These are phyloP conservation scores for Sinosuthora webbiana DNA, from an alignment of 2,113 vertebrate genomes.

Conservation along the genomic window DNA sequence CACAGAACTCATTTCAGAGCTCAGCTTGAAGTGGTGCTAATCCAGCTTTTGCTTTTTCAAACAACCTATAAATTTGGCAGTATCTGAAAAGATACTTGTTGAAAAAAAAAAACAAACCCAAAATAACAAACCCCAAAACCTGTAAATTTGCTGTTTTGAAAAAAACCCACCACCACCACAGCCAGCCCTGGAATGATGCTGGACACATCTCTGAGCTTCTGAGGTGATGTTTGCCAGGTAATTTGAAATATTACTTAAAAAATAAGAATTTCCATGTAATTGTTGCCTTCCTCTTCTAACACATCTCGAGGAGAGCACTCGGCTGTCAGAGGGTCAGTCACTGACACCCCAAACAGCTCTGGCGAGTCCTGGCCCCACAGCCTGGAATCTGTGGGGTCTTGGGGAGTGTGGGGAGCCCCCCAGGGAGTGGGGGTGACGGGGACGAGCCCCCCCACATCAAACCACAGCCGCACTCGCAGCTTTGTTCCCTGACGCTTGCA, in stretches of 20 bases:
- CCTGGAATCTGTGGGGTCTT: neutral
- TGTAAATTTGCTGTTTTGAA: neutral
- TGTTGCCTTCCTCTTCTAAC: neutral
- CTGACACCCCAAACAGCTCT: neutral
- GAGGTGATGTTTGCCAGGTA: neutral
- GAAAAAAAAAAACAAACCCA: neutral
- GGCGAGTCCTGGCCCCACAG: neutral
- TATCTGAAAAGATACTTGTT: neutral
- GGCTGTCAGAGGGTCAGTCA: neutral
- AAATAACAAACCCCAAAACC: neutral
- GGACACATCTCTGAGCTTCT: neutral
- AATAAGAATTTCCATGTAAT: neutral
- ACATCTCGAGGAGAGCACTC: neutral
- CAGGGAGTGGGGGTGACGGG: accelerated
- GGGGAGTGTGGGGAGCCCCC: neutral
- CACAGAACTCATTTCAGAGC: neutral
- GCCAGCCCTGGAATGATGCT: neutral
- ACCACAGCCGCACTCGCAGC: neutral
- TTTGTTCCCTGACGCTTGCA: neutral
- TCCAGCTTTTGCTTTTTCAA: neutral
- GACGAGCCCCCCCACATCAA: accelerated
- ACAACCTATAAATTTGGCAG: neutral
- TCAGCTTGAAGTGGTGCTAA: neutral
- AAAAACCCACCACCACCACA: neutral
- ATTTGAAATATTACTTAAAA: neutral